These are phyloP conservation scores for Thyatira batis DNA, from an alignment of 2,888 invertebrate species.

Conservation along the genomic window DNA sequence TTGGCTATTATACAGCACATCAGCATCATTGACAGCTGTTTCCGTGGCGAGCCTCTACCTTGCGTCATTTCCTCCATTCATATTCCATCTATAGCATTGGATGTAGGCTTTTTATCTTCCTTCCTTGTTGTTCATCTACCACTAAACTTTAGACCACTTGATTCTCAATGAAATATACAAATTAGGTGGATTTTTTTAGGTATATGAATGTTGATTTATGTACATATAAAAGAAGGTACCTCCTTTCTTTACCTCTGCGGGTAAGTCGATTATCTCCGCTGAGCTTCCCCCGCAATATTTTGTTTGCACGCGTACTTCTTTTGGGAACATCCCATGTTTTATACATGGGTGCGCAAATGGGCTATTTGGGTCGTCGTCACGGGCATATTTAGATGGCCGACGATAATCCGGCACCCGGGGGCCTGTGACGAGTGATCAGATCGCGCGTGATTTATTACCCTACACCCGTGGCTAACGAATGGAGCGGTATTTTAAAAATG, in stretches of 20 bases:
- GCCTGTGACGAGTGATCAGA: conserved; percentile 33
- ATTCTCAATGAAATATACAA: background rate
- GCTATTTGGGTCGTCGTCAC: conserved; percentile 27
- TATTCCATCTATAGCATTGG: conserved; percentile 15
- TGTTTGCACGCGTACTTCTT: background rate
- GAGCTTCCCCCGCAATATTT: background rate
- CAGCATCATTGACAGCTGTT: conserved; percentile 44
- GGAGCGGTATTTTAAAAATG: conserved; percentile 20
- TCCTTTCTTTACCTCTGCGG: background rate
- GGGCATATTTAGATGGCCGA: conserved; percentile 43
- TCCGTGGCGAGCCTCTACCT: conserved; percentile 32
- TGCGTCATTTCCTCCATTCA: conserved; percentile 30
- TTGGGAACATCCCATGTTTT: conserved; percentile 16
- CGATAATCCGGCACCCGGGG: conserved; percentile 32
- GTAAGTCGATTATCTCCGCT: background rate
- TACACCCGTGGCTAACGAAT: conserved; percentile 8
- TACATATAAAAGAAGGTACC: too few relatives aligned
- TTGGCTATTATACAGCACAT: conserved; percentile 25
- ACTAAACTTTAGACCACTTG: too few relatives aligned
- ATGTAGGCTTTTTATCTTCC: background rate
- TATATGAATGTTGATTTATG: background rate
- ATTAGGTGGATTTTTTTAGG: background rate
- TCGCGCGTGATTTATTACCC: conserved; percentile 43
- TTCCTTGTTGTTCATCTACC: background rate
- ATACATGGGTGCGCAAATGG: conserved; percentile 23